Evolutionary conservation across 2,888 invertebrate genomes (phyloP), one percentile per base, ranked within the genome.

Genomic region (Hirtodrosophila duncani): DNA sequence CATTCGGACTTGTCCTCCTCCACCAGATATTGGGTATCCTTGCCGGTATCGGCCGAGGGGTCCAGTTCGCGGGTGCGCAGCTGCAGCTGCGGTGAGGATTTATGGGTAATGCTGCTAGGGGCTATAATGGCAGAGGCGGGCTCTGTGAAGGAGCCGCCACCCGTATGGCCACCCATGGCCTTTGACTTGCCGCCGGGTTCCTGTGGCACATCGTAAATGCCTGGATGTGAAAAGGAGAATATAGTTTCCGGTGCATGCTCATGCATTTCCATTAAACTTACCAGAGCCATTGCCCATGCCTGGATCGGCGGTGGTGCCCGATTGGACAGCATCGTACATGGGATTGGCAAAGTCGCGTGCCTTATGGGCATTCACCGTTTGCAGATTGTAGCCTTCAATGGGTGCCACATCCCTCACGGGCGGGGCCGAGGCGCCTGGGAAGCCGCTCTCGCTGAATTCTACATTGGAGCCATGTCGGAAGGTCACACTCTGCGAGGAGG

Each of bases 311-410:
- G 85, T 88, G 53, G 86, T 86, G 39, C 90, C 90, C 62, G 91
- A 89, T 67, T 92, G 92, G 44, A 93, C 93, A 34, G 95, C 96
- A 83, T 99, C 98, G 87, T 98, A 99, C 94, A 98, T 97, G 34
- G 98, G 98, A 88, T 99, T 99, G 82, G 95, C 94, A 89, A 99
- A 99, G 88, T 99, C 98, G 41, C 97, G 89, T 49, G 92, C 92
- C 86, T 95, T 95, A 18, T 70, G 67, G 68, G 91, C 90, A 69
- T 89, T 89, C 2, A 93, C 90, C 59, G 94, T 93, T 78, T 93
- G 93, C 77, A 95, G 87, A 80, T 91, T 92, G 87, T 95, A 95
- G 51, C 93, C 94, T 81, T 94, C 95, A 21, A 92, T 87, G 6
- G 92, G 92, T 8, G 85, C 78, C 39, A 84, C 91, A 58, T 84